These are phyloP conservation scores for Catocala sponsa DNA, from an alignment of 2,888 invertebrate species.

Conservation along the genomic window DNA sequence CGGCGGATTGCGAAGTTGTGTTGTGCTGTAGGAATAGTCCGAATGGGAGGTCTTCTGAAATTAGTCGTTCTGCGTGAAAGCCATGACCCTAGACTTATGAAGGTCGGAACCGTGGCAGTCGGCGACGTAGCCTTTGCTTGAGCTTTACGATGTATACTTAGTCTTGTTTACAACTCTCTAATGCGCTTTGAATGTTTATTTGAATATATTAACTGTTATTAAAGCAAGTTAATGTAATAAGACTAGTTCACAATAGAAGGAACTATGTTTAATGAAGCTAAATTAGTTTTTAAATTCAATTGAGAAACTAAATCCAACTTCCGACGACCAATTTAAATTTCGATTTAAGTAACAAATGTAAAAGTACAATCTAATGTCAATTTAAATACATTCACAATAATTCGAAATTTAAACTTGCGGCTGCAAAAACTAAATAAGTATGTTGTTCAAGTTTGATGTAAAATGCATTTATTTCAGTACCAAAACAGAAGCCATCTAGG, in stretches of 20 bases:
- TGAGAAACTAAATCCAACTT: too few relatives aligned
- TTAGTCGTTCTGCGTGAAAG: constrained; percentile 69
- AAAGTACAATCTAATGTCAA: too few relatives aligned
- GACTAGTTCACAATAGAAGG: not conserved
- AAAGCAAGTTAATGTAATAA: not conserved
- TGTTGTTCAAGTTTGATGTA: not conserved
- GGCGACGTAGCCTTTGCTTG: constrained; percentile 62
- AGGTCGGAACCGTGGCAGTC: constrained; percentile 76
- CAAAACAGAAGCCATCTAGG: constrained; percentile 7
- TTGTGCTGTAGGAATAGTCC: constrained; percentile 69
- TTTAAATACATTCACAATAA: too few relatives aligned
- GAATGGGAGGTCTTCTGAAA: constrained; percentile 62
- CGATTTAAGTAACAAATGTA: too few relatives aligned
- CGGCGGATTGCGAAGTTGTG: constrained; percentile 51
- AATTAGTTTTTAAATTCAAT: too few relatives aligned
- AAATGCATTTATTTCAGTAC: not conserved
- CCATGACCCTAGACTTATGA: constrained; percentile 67
- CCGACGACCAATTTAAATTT: too few relatives aligned
- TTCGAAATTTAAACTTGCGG: too few relatives aligned
- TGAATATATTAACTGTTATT: constrained; percentile 13
- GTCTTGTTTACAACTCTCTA: constrained; percentile 27
- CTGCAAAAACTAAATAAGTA: too few relatives aligned
- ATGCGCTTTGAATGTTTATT: constrained; percentile 28
- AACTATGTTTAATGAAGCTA: too few relatives aligned
- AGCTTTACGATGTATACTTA: constrained; percentile 36